Conservation (phyloP, 2,797 vertebrate genomes). For the Clarias fuscus region DNA sequence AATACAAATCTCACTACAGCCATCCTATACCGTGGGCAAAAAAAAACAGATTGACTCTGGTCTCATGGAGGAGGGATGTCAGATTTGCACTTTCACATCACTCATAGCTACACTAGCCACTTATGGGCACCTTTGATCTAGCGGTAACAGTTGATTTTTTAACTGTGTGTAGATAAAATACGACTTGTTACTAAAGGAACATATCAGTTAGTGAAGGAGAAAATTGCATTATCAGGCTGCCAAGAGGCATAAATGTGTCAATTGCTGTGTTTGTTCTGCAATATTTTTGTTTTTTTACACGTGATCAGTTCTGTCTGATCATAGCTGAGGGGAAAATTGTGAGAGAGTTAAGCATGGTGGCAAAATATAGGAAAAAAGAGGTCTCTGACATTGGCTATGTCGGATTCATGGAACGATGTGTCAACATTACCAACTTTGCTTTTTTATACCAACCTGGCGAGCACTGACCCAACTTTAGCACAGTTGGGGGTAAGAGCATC, state of each 20-base stretch:
- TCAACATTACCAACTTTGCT: not conserved
- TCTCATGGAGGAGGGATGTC: no score
- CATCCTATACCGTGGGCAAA: no score
- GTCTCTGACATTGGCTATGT: no score
- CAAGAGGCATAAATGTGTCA: not conserved
- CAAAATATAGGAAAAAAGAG: not conserved
- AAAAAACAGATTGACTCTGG: no score
- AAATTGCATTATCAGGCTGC: not conserved
- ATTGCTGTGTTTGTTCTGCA: conserved; percentile 1
- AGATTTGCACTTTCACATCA: no score
- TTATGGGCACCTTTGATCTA: conserved; percentile 5
- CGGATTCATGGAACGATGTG: no score
- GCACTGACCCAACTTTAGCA: not conserved
- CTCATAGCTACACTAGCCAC: no score
- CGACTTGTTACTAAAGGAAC: conserved; percentile 4
- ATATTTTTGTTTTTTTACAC: no score
- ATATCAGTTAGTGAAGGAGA: conserved; percentile 3
- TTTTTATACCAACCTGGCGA: not conserved
- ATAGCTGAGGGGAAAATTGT: not conserved
- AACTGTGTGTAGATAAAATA: conserved; percentile 12
- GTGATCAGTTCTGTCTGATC: not conserved
- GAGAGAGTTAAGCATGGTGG: not conserved
- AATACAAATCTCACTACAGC: no score
- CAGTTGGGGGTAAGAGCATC: not conserved
- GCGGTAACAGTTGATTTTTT: conserved; percentile 12